Percentiles rank a stretch among this genome's conserved stretches.
Conservation (phyloP, 2,113 vertebrate species). For the Cavia aperea region DNA sequence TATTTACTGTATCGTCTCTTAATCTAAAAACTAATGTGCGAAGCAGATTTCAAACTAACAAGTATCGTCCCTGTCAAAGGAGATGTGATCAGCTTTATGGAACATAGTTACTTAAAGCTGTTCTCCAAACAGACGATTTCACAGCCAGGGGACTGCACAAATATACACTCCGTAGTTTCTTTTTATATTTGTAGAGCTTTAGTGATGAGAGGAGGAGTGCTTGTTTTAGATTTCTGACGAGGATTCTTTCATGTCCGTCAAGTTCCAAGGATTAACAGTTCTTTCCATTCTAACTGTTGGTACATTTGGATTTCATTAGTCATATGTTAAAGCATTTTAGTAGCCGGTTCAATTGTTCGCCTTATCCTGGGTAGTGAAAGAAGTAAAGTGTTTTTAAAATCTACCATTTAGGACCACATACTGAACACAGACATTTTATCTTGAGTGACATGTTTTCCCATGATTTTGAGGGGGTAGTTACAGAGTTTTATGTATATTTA, state of each 20-base stretch:
- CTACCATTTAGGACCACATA: fast-evolving
- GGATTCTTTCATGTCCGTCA: background rate
- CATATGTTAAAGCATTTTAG: background rate
- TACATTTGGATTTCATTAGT: constrained; percentile 22
- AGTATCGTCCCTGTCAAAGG: background rate
- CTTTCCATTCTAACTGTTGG: constrained; percentile 6
- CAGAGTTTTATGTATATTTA: background rate
- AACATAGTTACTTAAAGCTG: background rate
- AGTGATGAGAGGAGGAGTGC: background rate
- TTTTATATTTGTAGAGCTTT: background rate
- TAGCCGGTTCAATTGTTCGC: background rate
- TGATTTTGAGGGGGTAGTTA: background rate
- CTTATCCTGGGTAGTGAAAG: background rate
- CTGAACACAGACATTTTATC: constrained; percentile 9
- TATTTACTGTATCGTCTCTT: background rate
- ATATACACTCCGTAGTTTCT: background rate
- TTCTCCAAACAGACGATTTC: background rate
- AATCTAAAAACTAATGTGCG: constrained; percentile 33
- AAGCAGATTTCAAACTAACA: background rate
- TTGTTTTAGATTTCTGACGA: constrained; percentile 41
- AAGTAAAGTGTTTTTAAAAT: background rate
- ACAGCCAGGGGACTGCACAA: background rate
- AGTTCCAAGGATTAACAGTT: constrained; percentile 13
- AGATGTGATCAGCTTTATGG: background rate
- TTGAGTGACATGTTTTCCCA: background rate